phyloP scores from a whole-genome alignment of 1,140 invertebrate genomes.

The Trinorchestia longiramus region DNA sequence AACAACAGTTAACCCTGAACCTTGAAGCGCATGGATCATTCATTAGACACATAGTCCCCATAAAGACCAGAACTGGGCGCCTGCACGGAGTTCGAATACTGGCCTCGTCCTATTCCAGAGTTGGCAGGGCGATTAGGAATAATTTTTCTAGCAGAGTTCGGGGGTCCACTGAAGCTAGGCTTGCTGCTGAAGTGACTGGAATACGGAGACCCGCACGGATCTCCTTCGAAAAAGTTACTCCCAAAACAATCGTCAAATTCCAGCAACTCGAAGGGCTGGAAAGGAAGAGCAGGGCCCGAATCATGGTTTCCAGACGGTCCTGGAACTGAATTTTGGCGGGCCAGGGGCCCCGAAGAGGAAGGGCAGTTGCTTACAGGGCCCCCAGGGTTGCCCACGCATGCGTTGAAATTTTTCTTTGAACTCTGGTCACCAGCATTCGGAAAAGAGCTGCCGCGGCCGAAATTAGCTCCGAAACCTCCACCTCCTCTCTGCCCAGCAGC shows the following conservation, averaged over 20 bases:
- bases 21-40: background rate
- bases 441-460: background rate
- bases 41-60: background rate
- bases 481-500: background rate
- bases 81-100: background rate
- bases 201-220: slow-evolving; percentile 33
- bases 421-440: background rate
- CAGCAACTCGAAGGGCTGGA: slow-evolving; percentile 20
- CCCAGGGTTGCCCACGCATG: background rate
- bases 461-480: background rate
- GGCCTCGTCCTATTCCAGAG: background rate
- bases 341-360: background rate
- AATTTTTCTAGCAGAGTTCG: background rate
- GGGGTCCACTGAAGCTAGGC: background rate
- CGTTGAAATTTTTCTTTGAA: background rate
- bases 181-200: background rate
- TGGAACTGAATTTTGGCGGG: background rate
- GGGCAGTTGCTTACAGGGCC: background rate
- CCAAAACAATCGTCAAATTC: background rate
- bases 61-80: background rate
- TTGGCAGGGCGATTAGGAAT: background rate
- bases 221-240: slow-evolving; percentile 9
- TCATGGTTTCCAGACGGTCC: background rate
- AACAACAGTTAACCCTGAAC: background rate
- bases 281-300: background rate